phyloP scores from a whole-genome alignment of 2,888 invertebrate species.

The Dryocosmus kuriphilus region DNA sequence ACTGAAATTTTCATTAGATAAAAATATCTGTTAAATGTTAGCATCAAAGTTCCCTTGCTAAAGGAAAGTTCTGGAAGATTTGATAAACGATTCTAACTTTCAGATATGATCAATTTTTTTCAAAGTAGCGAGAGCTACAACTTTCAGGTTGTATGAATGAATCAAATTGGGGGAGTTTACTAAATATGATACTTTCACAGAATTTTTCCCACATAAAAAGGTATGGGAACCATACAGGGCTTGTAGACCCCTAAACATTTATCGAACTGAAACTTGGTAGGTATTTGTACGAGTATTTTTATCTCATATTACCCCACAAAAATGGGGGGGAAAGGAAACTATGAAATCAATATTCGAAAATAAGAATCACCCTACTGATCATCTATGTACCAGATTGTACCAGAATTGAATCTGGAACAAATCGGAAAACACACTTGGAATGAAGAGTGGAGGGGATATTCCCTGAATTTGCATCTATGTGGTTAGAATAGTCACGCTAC shows the following conservation, averaged over 20 bases:
- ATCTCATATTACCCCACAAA: neutral
- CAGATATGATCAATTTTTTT: no score
- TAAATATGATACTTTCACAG: neutral
- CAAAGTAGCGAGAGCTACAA: no score
- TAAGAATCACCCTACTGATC: neutral
- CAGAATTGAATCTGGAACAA: neutral
- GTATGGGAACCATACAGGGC: neutral
- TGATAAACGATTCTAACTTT: no score
- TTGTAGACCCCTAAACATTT: neutral
- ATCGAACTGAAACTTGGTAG: neutral
- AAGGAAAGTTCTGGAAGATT: no score
- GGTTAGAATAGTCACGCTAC: constrained; percentile 9
- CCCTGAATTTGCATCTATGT: constrained; percentile 21
- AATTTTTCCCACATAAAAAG: constrained; percentile 1
- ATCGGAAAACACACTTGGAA: neutral
- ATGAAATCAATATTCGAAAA: neutral
- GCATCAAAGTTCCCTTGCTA: no score
- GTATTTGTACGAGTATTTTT: neutral
- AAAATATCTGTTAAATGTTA: no score
- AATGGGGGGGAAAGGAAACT: neutral
- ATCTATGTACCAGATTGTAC: neutral
- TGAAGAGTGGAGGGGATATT: neutral
- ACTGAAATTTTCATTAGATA: no score
- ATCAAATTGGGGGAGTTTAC: neutral
- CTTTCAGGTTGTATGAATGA: no score